Conservation (phyloP, 2,888 invertebrate genomes). For the Salticus scenicus region DNA sequence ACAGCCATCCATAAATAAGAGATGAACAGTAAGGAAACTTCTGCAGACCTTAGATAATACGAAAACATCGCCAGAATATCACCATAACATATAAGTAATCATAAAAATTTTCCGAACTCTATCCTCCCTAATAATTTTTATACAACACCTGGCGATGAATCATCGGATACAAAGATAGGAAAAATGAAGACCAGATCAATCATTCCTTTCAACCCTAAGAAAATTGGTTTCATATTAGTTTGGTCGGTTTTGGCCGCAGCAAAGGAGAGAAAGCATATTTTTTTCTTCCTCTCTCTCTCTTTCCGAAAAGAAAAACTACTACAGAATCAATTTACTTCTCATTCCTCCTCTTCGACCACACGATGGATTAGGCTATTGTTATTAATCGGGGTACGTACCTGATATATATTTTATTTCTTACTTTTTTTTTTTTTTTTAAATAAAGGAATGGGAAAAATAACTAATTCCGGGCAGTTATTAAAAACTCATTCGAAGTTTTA, state of each 20-base stretch:
- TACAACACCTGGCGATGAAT: conserved; percentile 5
- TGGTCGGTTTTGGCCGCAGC: not conserved
- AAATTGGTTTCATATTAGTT: not conserved
- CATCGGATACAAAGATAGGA: not conserved
- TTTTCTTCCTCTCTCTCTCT: not conserved
- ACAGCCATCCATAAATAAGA: too few species aligned
- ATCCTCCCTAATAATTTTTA: not conserved
- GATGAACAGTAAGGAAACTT: too few species aligned
- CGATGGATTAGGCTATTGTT: not conserved
- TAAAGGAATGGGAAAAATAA: too few species aligned
- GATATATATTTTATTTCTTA: too few species aligned
- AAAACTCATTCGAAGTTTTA: not conserved
- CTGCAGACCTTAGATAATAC: too few species aligned
- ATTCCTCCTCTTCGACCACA: not conserved
- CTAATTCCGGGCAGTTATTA: not conserved
- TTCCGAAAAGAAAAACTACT: not conserved
- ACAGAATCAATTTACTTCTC: not conserved
- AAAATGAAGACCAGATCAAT: conserved; percentile 6
- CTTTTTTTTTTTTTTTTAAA: too few species aligned
- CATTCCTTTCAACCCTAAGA: not conserved
- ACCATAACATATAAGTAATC: too few species aligned
- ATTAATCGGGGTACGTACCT: not conserved
- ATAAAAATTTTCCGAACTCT: not conserved
- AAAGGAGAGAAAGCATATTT: not conserved
- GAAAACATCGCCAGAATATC: too few species aligned